Conservation (phyloP, 2,797 vertebrate species). For the Hoplostethus atlanticus region DNA sequence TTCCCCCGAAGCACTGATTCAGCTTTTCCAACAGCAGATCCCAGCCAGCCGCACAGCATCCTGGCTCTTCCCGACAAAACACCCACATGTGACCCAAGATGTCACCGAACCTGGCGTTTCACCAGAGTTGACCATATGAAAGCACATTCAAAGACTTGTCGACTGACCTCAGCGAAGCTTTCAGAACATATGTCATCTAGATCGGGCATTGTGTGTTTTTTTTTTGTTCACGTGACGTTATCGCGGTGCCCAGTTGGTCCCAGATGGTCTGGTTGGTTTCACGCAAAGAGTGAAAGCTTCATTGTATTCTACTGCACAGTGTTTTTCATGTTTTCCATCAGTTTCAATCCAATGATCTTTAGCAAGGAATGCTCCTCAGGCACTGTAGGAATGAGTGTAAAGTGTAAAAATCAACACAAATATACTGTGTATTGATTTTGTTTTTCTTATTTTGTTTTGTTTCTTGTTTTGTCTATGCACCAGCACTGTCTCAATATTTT, state of each 20-base stretch:
- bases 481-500: too few species aligned
- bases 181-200: constrained; percentile 55
- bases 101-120: constrained; percentile 55
- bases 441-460: not conserved
- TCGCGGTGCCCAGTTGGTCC: constrained; percentile 10
- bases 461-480: constrained; percentile 2
- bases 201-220: constrained; percentile 40
- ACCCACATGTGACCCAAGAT: constrained; percentile 70
- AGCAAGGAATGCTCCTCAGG: not conserved
- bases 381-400: too few species aligned
- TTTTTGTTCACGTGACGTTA: constrained; percentile 47
- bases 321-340: constrained; percentile 8
- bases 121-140: constrained; percentile 65
- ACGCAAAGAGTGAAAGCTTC: constrained; percentile 1
- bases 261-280: constrained; percentile 34
- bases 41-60: constrained; percentile 24
- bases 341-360: not conserved
- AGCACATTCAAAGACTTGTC: constrained; percentile 63
- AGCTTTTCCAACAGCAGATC: constrained; percentile 59
- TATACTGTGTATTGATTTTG: constrained; percentile 5
- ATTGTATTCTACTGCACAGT: too few species aligned
- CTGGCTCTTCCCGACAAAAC: constrained; percentile 61
- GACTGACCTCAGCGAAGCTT: constrained; percentile 67
- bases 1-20: constrained; percentile 49
- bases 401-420: too few species aligned